A percentile compares a stretch with the other conserved stretches of the same genome.
phyloP scores from a whole-genome alignment of 2,797 vertebrate species.

The Pelodytes ibericus region DNA sequence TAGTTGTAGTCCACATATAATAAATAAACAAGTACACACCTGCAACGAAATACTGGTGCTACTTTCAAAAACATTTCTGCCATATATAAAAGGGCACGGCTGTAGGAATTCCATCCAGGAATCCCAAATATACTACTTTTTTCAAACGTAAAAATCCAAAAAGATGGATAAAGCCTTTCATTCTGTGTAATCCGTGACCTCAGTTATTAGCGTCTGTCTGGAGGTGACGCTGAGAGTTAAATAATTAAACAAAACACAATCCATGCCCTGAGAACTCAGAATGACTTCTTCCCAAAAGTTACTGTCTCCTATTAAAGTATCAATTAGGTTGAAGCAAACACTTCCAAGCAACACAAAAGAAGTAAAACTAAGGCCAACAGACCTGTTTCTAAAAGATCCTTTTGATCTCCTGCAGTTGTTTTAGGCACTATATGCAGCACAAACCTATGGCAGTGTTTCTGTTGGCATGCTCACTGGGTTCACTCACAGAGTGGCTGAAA shows the following conservation, averaged over 20 bases:
- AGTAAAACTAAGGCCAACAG: constrained; percentile 39
- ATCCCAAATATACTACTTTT: no score
- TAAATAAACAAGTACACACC: no score
- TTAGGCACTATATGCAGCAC: constrained; percentile 21
- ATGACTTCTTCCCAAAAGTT: not conserved
- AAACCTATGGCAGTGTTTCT: constrained; percentile 41
- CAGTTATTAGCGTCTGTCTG: not conserved
- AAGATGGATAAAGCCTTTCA: not conserved
- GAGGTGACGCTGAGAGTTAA: not conserved
- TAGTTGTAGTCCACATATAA: no score
- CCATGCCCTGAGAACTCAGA: not conserved
- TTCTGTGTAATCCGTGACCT: not conserved
- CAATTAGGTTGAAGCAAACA: not conserved
- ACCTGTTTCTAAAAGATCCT: constrained; percentile 29
- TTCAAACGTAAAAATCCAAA: no score
- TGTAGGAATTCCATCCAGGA: no score
- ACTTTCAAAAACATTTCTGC: no score
- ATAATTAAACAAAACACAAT: not conserved
- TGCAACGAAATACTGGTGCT: no score
- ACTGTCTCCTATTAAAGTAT: not conserved
- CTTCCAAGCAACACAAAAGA: constrained; percentile 44
- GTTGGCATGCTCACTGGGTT: constrained; percentile 31
- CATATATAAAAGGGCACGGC: no score
- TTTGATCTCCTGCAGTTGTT: constrained; percentile 48
- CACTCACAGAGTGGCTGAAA: constrained; percentile 26